Base-by-base conservation (phyloP, 2,888 invertebrate species). In the Lepidonotus clava region DNA sequence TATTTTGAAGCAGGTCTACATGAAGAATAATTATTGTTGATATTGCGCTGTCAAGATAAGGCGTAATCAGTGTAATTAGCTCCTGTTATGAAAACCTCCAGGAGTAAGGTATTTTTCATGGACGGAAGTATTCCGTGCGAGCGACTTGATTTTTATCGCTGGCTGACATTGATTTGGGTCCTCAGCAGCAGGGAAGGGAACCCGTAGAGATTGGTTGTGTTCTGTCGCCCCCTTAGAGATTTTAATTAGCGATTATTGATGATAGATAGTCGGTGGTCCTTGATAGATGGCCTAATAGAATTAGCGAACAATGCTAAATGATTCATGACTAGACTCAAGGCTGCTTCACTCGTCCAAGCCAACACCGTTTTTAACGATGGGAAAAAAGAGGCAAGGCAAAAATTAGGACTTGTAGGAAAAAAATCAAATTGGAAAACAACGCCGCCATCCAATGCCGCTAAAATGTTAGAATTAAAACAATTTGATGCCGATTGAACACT, bases 171-270 rank as follows among this genome's bases (percentile, higher is more conserved):
- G 71, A 34, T 14, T 36, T 0, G 11, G 71, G 71, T 11, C 36
- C 18, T 28, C 32, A 2, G 66, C 36, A 14, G 71, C 34, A 34
- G 71, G 46, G 24, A 41, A 80, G 41, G 46, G 80, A 80, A 40
- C 28, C 41, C 46, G 46, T 46, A 46, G 41, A 80, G 80, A 80
- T 46, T 80, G 41, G 80, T 18, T 28, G 80, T 80, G 46, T 51
- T 51, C 80, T 80, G 80, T n/a, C n/a, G n/a, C 14, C 28, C 51
- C 80, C 46, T 80, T 46, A 24, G 80, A 80, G 80, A 80, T 80
- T 80, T 80, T 80, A 80, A 80, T 80, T 80, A 80, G 41, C 34
- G 80, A 80, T 80, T 80, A 80, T 80, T 80, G 80, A 80, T 80
- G 80, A 80, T 46, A 80, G 41, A 80, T 80, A 46, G 80, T 41